Base-by-base conservation (phyloP, 30 jellyfish, hydroid and myxozoan genomes). In the Rhopilema esculentum region DNA sequence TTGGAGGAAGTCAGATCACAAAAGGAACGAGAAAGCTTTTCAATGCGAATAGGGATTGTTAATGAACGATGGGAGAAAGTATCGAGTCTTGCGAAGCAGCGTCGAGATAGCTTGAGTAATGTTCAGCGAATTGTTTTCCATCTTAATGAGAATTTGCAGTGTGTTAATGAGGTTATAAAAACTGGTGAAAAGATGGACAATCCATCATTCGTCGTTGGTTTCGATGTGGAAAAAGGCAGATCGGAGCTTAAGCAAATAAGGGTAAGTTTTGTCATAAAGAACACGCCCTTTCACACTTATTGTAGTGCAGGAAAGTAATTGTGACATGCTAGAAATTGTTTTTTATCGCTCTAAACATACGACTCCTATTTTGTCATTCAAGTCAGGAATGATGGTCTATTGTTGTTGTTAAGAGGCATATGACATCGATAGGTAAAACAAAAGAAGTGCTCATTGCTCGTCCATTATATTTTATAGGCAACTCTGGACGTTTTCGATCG, bases 61-160 rank as follows among this genome's bases (percentile, higher is more conserved):
- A 70, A 89, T 19, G 97, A 91, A 0, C 72, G 91, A 53, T 94
- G 93, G 95, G 93, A 94, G 68, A 84, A 78, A 63, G 89, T 94
- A 30, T 62, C 75, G 16, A 66, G 21, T 0, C 82, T 28, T 17
- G 87, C 83, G 49, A 79, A 69, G 33, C 89, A 81, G 25, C 89
- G 96, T 25, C 89, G 67, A 25, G 97, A 94, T 1, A 73, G 71
- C 26, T 75, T 94, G 9, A 72, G 69, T 1, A 88, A 70, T 27
- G 89, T 89, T 0, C 84, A 76, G 27, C 97, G 97, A 16, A 52
- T 84, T 50, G 89, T 94, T 52, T 61, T 84, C 20, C 97, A 94
- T 61, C 88, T 78, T 40, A 52, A 49, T 49, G 89, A 80, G 53
- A 74, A 74, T 51, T 70, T 66, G 79, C 80, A 79, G 27, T 71